Evolutionary conservation across 2,888 invertebrate species (phyloP), one percentile per base, ranked within the genome.

Genomic region (Noctuana brunneofusca): DNA sequence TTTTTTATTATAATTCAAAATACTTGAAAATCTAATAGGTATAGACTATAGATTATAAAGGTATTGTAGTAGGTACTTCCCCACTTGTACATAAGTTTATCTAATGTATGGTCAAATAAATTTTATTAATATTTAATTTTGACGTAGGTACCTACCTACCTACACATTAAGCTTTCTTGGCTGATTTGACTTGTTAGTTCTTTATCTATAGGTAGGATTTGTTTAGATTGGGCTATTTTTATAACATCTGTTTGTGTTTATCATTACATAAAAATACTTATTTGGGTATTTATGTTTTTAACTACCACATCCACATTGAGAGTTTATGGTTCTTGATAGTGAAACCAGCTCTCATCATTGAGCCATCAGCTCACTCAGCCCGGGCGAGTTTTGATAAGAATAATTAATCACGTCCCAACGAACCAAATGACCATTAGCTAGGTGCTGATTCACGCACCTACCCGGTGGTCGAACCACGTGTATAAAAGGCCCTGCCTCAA

Each of bases 371-470:
- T 65, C 57, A 56, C 64, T 62, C 68, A 69, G 76, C 70, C 73
- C 74, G 79, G 79, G 73, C 73, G 79, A 73, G 78, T 69, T 73
- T 75, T 81, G 90, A 90, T 89, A 89, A 86, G 78, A 75, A 78
- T 82, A 83, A 90, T 90, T 87, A 89, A 90, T 90, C 89, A 89
- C 83, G 71, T 71, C 69, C 73, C 75, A 71, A 70, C 73, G 71
- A 69, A 75, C 78, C 75, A 81, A 81, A 80, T 90, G 89, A 89
- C 89, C 89, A 89, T 88, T 88, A 88, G 84, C 72, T 69, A 53
- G 66, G 66, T 76, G 89, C 89, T 89, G 89, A 89, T 70, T 89
- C 89, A 90, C 71, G 69, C 68, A 68, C 73, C 74, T 55, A 70
- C 75, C 75, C 72, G 85, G 85, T 84, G 84, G 86, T 81, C 86